A percentile compares a stretch with the other conserved stretches of the same genome.
phyloP scores from a whole-genome alignment of 2,797 vertebrate genomes.

The Aplochiton taeniatus region DNA sequence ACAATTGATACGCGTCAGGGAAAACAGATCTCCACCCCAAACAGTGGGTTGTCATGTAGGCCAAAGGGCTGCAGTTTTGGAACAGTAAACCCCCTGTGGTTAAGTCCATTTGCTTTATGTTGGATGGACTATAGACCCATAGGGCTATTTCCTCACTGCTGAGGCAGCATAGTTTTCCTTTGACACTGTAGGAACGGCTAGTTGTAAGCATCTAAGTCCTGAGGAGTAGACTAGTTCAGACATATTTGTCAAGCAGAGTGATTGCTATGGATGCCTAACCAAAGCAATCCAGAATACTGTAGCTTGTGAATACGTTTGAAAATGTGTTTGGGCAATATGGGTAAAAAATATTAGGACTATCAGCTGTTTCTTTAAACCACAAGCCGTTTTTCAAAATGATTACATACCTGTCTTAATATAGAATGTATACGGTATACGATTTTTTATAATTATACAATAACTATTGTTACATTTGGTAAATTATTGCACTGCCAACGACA shows the following conservation, averaged over 20 bases:
- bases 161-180: slow-evolving; percentile 60
- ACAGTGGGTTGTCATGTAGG: slow-evolving; percentile 62
- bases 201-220: slow-evolving; percentile 1
- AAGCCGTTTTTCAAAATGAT: too few relatives aligned
- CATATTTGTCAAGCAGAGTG: too few relatives aligned
- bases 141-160: slow-evolving; percentile 56
- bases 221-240: too few relatives aligned
- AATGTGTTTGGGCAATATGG: too few relatives aligned
- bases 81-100: slow-evolving; percentile 61
- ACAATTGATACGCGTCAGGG: slow-evolving; percentile 51
- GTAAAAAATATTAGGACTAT: too few relatives aligned
- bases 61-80: slow-evolving; percentile 60
- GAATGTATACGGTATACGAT: too few relatives aligned
- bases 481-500: too few relatives aligned
- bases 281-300: slow-evolving; percentile 24
- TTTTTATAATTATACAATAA: slow-evolving; percentile 10
- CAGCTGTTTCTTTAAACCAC: too few relatives aligned
- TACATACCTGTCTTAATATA: too few relatives aligned
- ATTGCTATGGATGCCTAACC: slow-evolving; percentile 52
- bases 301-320: too few relatives aligned
- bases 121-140: slow-evolving; percentile 56
- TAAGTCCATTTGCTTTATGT: slow-evolving; percentile 9
- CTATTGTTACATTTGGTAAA: too few relatives aligned
- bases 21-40: slow-evolving; percentile 53
- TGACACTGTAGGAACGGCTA: slow-evolving; percentile 59